Conservation (phyloP, 2,888 invertebrate species). For the Ichneumoninae sp. region DNA sequence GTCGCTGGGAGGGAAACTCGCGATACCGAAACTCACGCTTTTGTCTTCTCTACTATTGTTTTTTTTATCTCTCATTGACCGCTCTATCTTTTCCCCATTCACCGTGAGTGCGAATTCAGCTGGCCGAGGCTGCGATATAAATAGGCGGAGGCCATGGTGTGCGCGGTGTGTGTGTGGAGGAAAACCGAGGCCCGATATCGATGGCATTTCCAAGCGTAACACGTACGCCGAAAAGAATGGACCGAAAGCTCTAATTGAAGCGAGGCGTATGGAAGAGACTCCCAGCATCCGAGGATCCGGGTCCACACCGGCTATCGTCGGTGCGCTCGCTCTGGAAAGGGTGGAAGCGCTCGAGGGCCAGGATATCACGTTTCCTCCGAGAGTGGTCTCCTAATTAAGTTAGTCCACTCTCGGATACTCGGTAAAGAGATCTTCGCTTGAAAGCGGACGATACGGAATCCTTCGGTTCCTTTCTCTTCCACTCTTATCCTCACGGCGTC, state of each 20-base stretch:
- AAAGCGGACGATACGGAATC: conserved; percentile 67
- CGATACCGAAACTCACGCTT: not conserved
- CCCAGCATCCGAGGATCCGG: conserved; percentile 23
- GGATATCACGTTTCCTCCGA: conserved; percentile 71
- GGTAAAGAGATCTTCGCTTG: conserved; percentile 67
- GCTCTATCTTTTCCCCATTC: too few species aligned
- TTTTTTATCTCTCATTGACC: too few species aligned
- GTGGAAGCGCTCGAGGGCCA: conserved; percentile 60
- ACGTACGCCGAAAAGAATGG: conserved; percentile 60
- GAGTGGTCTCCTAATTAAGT: conserved; percentile 75
- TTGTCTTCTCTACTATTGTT: not conserved
- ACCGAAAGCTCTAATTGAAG: conserved; percentile 66
- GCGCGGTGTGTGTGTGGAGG: conserved; percentile 1
- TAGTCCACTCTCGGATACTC: conserved; percentile 71
- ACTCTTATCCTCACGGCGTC: conserved; percentile 2
- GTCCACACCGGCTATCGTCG: conserved; percentile 38
- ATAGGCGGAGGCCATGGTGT: not conserved
- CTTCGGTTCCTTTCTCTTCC: conserved; percentile 64
- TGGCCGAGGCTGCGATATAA: not conserved
- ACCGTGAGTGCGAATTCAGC: too few species aligned
- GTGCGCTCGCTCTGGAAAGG: conserved; percentile 39
- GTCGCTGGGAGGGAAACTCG: not conserved
- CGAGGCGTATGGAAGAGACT: conserved; percentile 47
- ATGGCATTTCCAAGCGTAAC: conserved; percentile 62
- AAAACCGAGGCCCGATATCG: conserved; percentile 43